A percentile compares a stretch with the other conserved stretches of the same genome.
These are phyloP conservation scores for Kryptolebias marmoratus DNA, from an alignment of 2,113 vertebrate species.

Conservation along the genomic window DNA sequence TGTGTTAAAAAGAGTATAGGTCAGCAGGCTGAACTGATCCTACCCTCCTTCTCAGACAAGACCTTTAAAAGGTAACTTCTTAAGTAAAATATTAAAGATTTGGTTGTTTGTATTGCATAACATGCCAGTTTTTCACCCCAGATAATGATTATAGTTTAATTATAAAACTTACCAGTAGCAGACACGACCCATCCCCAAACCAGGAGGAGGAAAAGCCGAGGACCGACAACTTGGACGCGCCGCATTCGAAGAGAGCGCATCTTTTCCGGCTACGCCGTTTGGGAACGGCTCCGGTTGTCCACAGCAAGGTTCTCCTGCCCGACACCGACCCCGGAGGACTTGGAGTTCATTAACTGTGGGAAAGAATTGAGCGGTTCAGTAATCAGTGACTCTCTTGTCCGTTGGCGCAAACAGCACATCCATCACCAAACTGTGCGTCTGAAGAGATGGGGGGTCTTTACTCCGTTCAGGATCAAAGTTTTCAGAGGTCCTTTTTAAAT, in stretches of 20 bases:
- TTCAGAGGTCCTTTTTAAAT: constrained; percentile 40
- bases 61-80: neutral
- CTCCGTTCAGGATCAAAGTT: constrained; percentile 58
- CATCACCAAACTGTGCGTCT: constrained; percentile 29
- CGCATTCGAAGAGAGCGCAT: constrained; percentile 76
- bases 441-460: constrained; percentile 23
- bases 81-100: neutral
- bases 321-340: neutral
- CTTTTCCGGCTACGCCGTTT: constrained; percentile 70
- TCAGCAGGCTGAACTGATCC: constrained; percentile 2
- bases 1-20: constrained; percentile 15
- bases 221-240: constrained; percentile 66
- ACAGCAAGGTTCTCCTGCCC: constrained; percentile 36
- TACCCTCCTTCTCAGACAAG: neutral
- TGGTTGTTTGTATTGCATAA: too few relatives aligned
- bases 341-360: neutral
- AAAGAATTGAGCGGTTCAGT: neutral
- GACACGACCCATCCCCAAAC: constrained; percentile 60
- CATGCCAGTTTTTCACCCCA: too few relatives aligned
- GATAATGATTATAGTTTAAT: neutral
- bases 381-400: constrained; percentile 6
- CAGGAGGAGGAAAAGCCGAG: constrained; percentile 73
- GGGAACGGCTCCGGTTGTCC: constrained; percentile 57
- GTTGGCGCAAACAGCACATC: constrained; percentile 45
- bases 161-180: constrained; percentile 72